Evolutionary conservation across 2,797 vertebrate species (phyloP).

Genomic region (Bradypodion pumilum): DNA sequence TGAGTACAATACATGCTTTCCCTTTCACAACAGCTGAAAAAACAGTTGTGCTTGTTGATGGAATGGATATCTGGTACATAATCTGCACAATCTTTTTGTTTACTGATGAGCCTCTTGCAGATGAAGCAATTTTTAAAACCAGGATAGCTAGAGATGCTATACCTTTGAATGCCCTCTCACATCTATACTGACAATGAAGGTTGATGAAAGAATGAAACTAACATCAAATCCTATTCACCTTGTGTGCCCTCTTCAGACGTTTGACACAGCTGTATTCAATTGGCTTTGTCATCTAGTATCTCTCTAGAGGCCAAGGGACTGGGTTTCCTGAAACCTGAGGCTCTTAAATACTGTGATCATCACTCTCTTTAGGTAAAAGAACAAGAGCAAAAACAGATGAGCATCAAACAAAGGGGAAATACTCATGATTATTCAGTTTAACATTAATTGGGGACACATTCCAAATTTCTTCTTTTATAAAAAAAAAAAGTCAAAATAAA

Average conservation of each 20-base stretch:
- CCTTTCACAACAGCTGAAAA: background rate
- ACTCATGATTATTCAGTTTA: background rate
- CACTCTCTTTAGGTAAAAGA: background rate
- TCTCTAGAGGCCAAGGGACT: background rate
- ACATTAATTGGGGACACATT: background rate
- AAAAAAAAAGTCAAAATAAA: background rate
- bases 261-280: background rate
- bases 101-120: background rate
- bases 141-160: background rate
- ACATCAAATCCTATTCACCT: background rate
- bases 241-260: background rate
- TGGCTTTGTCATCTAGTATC: background rate
- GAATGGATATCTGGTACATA: background rate
- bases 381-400: background rate
- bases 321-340: constrained; percentile 13
- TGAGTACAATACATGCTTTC: background rate
- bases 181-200: background rate
- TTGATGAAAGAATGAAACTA: background rate
- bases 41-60: background rate
- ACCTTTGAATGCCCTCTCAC: background rate
- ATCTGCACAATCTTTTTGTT: background rate
- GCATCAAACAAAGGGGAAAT: background rate
- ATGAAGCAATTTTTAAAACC: constrained; percentile 12
- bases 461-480: background rate
- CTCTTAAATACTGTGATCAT: background rate